Evolutionary conservation across 1,140 invertebrate species (phyloP), one percentile per base, ranked within the genome.

Genomic region (Diuraphis noxia): DNA sequence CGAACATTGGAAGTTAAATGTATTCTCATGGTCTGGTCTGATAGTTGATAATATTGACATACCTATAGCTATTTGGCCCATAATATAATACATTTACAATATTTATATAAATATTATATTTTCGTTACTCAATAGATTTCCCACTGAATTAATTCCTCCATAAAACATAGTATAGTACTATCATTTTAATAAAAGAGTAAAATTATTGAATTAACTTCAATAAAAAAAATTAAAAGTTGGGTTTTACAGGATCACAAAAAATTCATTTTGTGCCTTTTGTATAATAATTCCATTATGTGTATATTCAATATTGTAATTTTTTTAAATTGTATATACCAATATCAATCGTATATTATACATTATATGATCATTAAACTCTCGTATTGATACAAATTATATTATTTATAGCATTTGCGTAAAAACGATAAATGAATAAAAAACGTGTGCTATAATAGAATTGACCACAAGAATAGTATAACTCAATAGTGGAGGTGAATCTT

Each of bases 21-120:
- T n/a, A 72, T n/a, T 72, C 56, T 13, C 30, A n/a, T n/a, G 13
- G 56, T 72, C 30, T n/a, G 13, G 56, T 72, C 30, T 63, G 30
- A 63, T 63, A 63, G n/a, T n/a, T 72, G 30, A 72, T n/a, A 72
- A 72, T n/a, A n/a, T 72, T 72, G 56, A 72, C 56, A 72, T 72
- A n/a, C n/a, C n/a, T n/a, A n/a, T n/a, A n/a, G n/a, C n/a, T n/a
- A 72, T 72, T 72, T 34, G 10, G 30, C 6, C 56, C 30, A 13
- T n/a, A n/a, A 72, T 72, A 17, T 72, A n/a, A 49, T 49, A 49
- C 19, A n/a, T n/a, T n/a, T n/a, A n/a, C n/a, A n/a, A 46, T 72
- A n/a, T n/a, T 72, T 72, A 72, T n/a, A 72, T n/a, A 19, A 72
- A 72, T 72, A n/a, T n/a, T n/a, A 72, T n/a, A 72, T 72, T 72